phyloP scores from a whole-genome alignment of 2,113 vertebrate species.

The Neotragus moschatus region DNA sequence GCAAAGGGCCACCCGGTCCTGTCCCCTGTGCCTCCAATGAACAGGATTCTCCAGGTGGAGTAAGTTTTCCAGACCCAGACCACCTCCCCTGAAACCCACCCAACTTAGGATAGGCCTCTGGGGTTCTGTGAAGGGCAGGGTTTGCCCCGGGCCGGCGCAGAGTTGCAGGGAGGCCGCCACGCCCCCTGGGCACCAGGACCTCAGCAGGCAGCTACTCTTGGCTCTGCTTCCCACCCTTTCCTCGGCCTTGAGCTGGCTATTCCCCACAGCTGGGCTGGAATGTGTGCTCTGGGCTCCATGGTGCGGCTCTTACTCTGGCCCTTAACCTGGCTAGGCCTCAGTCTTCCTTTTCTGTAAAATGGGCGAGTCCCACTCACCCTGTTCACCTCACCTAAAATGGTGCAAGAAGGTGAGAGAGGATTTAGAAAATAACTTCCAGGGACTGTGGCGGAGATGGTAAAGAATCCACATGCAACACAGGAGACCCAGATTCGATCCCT shows the following conservation, averaged over 20 bases:
- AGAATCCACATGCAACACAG: background rate
- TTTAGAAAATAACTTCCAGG: background rate
- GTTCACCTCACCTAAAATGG: background rate
- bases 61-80: background rate
- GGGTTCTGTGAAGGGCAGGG: background rate
- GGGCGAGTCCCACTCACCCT: too few species aligned
- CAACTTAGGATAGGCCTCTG: background rate
- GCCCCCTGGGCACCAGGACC: rapidly evolving
- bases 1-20: background rate
- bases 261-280: background rate
- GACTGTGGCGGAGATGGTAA: background rate
- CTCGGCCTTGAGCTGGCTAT: rapidly evolving
- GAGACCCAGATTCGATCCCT: background rate
- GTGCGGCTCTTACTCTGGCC: background rate
- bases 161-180: rapidly evolving
- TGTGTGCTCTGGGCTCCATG: background rate
- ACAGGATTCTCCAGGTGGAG: background rate
- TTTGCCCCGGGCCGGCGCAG: background rate
- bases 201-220: background rate
- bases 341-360: background rate
- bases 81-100: too few species aligned
- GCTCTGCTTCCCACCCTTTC: background rate
- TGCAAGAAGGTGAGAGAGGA: background rate
- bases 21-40: background rate
- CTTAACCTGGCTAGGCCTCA: background rate